phyloP scores from a whole-genome alignment of 2,888 invertebrate genomes.

The Pammene aurita region DNA sequence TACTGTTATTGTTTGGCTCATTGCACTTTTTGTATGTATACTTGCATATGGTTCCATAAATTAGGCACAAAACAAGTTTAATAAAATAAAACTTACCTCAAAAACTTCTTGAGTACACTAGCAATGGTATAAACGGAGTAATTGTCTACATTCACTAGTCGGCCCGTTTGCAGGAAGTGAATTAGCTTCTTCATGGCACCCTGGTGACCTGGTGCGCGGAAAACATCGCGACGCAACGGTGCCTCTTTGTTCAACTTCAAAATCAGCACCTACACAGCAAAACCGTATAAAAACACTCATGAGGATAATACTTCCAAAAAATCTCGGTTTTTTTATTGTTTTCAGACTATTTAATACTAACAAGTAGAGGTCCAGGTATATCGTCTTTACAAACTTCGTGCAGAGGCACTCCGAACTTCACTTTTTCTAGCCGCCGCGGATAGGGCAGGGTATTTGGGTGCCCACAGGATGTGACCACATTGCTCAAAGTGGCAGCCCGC shows the following conservation, averaged over 20 bases:
- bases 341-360: slow-evolving; percentile 73
- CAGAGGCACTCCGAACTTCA: slow-evolving; percentile 96
- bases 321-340: background rate
- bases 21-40: too few species aligned
- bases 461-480: slow-evolving; percentile 95
- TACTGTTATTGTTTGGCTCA: too few species aligned
- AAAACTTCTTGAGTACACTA: slow-evolving; percentile 98
- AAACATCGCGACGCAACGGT: slow-evolving; percentile 95
- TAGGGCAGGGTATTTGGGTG: slow-evolving; percentile 91
- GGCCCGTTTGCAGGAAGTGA: slow-evolving; percentile 94
- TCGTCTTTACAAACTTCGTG: slow-evolving; percentile 97
- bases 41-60: background rate
- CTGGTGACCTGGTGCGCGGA: slow-evolving; percentile 97
- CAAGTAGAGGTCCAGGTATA: slow-evolving; percentile 95
- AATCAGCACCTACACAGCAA: slow-evolving; percentile 88
- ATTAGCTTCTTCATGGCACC: slow-evolving; percentile 97
- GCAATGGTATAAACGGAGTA: slow-evolving; percentile 99
- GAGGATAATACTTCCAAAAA: background rate
- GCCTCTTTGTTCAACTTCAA: slow-evolving; percentile 97
- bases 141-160: slow-evolving; percentile 95
- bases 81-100: slow-evolving; percentile 74
- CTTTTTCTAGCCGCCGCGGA: slow-evolving; percentile 93
- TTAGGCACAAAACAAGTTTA: background rate
- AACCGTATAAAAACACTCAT: slow-evolving; percentile 20
- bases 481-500: slow-evolving; percentile 94